These are phyloP conservation scores for Eulemur coronatus DNA, from an alignment of 2,797 vertebrate species.

Conservation along the genomic window DNA sequence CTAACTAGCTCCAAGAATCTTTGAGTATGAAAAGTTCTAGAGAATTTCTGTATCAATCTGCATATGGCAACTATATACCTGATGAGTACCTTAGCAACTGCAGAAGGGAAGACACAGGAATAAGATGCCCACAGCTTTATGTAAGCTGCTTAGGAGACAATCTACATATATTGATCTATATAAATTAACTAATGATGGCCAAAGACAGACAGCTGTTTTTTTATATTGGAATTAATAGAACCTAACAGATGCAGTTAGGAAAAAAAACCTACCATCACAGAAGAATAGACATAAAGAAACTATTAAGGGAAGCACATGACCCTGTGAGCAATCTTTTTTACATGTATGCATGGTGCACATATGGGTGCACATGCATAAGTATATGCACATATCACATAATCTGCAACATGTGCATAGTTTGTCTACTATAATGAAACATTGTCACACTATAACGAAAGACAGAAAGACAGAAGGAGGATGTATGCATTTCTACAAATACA, in stretches of 20 bases:
- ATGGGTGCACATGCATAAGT: background rate
- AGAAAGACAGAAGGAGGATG: background rate
- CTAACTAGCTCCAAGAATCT: background rate
- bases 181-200: background rate
- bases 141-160: background rate
- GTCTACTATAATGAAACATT: background rate
- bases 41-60: background rate
- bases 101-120: background rate
- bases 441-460: background rate
- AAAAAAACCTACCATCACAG: background rate
- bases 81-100: background rate
- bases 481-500: background rate
- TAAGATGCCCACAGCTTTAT: background rate
- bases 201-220: background rate
- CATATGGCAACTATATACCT: background rate
- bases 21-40: background rate
- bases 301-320: background rate
- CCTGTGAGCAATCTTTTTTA: background rate
- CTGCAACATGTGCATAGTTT: background rate
- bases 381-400: background rate
- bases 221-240: background rate
- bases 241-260: background rate
- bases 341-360: accelerated
- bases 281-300: background rate
- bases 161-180: background rate